Conservation (phyloP, 2,113 vertebrate species). For the Tupaia chinensis region DNA sequence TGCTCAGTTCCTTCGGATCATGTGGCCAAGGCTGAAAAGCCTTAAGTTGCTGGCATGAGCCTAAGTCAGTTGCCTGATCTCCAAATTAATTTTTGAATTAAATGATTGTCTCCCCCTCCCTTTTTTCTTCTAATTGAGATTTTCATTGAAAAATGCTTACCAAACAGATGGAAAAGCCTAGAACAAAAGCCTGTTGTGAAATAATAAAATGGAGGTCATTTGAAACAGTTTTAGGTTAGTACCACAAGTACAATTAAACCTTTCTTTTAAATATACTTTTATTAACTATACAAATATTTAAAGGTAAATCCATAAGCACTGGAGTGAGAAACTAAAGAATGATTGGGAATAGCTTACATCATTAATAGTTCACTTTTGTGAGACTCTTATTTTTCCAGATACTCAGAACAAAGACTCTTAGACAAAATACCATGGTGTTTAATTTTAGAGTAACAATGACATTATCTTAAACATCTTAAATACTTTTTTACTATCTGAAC, state of each 20-base stretch:
- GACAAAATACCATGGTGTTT: neutral
- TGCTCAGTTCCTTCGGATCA: slow-evolving; percentile 90
- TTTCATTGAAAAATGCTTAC: slow-evolving; percentile 90
- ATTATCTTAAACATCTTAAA: neutral
- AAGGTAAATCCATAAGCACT: slow-evolving; percentile 49
- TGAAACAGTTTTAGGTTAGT: slow-evolving; percentile 86
- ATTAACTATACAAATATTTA: slow-evolving; percentile 57
- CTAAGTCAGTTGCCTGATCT: slow-evolving; percentile 90
- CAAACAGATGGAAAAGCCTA: slow-evolving; percentile 87
- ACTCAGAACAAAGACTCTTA: neutral
- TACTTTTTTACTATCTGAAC: neutral
- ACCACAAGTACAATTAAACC: slow-evolving; percentile 68
- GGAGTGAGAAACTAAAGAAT: slow-evolving; percentile 19
- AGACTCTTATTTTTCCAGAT: neutral
- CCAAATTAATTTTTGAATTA: slow-evolving; percentile 92
- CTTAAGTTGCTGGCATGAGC: slow-evolving; percentile 88
- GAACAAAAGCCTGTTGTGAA: slow-evolving; percentile 87
- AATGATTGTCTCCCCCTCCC: slow-evolving; percentile 86
- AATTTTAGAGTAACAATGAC: neutral
- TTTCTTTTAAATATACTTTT: slow-evolving; percentile 75
- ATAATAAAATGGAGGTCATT: slow-evolving; percentile 80
- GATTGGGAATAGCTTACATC: slow-evolving; percentile 16
- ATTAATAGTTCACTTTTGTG: neutral
- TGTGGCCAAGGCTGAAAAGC: slow-evolving; percentile 92
- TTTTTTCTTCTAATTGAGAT: slow-evolving; percentile 88